Evolutionary conservation across 1,140 invertebrate genomes (phyloP), one percentile per base, ranked within the genome.

Genomic region (Xylocopa sonorina): DNA sequence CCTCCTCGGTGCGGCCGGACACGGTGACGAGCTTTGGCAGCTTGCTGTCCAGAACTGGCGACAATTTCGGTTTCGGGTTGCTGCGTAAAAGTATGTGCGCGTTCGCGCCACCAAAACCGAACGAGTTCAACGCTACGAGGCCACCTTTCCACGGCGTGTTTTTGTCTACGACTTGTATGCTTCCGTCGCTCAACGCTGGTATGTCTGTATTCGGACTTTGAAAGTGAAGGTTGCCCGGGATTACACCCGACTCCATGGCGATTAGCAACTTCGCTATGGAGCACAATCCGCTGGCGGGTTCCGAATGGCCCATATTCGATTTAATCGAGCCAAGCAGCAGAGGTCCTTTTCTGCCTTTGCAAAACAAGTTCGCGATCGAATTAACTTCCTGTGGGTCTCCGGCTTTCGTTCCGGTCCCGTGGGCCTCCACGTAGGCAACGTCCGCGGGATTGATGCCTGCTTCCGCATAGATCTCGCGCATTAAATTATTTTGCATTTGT

Each of bases 81-180:
- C 96, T 96, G 86, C 96, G 95, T 0, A 99, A 92, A 68, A 99
- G 93, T 0, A 98, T 92, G 92, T 99, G 98, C 21, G 97, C 98
- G 93, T 99, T 99, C 32, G 98, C 97, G 63, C 99, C 99, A 73
- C 99, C 99, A 93, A 99, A 99, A 27, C 99, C 99, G 92, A 99
- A 99, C 3, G 98, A 99, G 92, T 99, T 99, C 2, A 99, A 88
- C 9, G 95, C 98, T 48, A 97, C 95, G 32, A 97, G 93, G 18
- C 97, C 97, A 24, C 98, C 97, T 48, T 96, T 95, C 96, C 97
- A 98, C 21, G 95, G 94, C 58, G 94, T 95, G 75, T 96, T 95
- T 89, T 96, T 95, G 81, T 96, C 94, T 4, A 99, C 97, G 41
- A 99, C 98, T 94, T 97, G 95, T 4, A 99, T 94, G 41, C 96